Base-by-base conservation (phyloP, 1,140 invertebrate genomes). In the Bicyclus anynana region DNA sequence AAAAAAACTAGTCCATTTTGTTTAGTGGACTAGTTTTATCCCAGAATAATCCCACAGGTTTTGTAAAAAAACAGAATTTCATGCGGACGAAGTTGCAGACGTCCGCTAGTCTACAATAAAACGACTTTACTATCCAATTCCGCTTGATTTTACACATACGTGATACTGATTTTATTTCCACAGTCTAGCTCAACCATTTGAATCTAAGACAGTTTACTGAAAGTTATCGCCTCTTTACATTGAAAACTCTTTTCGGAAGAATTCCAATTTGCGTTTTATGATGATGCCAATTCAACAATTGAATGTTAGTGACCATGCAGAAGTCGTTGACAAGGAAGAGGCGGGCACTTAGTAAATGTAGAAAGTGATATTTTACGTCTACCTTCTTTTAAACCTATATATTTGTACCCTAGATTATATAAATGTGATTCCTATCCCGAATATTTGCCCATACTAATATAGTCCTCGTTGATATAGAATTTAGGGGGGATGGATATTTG, bases 141-240 rank as follows among this genome's bases (percentile, higher is more conserved):
- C 10, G n/a, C 1, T 4, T 33, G 27, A 29, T 7, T 29, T 29
- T 29, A 9, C 27, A 29, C 27, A 7, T 29, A 29, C 27, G 5
- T 29, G 29, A 33, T 33, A 7, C 29, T 33, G 29, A 1, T 33
- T 33, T 33, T 33, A 12, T 33, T 0, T 33, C 3, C 29, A 4
- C 10, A 7, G 10, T 10, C 10, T 7, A 12, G 7, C 29, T 33
- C 29, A 10, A 33, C 29, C 10, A 33, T 33, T 33, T 33, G 27
- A 33, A 10, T 33, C 29, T 33, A 33, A 33, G 29, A 33, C 7
- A 12, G 10, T 33, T 33, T 33, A 10, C 29, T 5, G 27, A 14
- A 77, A 77, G 73, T 83, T 77, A 78, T 83, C 63, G 74, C 59
- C 59, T 59, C 71, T 62, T 74, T 83, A 74, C 80, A 75, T 80